Conservation (phyloP, 2,797 vertebrate genomes). For the Sebastes nivosus region DNA sequence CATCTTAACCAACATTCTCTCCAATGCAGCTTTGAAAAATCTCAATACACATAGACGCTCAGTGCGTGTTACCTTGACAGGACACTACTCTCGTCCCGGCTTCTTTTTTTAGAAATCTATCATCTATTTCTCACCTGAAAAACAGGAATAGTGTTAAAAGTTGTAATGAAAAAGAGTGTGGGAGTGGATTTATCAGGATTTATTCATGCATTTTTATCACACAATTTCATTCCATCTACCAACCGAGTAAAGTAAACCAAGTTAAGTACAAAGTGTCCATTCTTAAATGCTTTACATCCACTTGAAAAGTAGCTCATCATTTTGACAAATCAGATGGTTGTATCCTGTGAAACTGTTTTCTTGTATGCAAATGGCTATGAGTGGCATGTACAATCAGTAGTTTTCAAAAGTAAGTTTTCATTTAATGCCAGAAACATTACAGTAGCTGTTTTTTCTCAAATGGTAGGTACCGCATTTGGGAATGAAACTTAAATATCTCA, state of each 20-base stretch:
- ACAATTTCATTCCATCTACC: constrained; percentile 43
- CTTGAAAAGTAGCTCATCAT: constrained; percentile 4
- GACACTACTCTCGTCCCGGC: constrained; percentile 3
- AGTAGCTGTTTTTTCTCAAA: not conserved
- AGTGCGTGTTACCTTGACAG: constrained; percentile 24
- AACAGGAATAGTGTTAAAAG: constrained; percentile 15
- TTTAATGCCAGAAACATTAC: not conserved
- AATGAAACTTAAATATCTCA: constrained; percentile 19
- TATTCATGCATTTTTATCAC: constrained; percentile 33
- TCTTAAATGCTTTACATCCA: constrained; percentile 32
- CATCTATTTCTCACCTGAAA: constrained; percentile 12
- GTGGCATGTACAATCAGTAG: not conserved
- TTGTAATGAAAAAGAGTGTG: constrained; percentile 28
- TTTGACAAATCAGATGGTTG: not conserved
- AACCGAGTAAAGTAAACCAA: constrained; percentile 25
- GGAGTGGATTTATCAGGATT: constrained; percentile 15
- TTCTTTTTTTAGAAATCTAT: constrained; percentile 5
- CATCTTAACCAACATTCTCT: constrained; percentile 60
- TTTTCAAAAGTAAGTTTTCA: not conserved
- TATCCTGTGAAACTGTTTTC: not conserved
- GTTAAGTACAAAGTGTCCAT: constrained; percentile 25
- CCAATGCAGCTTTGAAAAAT: constrained; percentile 59
- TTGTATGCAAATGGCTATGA: not conserved
- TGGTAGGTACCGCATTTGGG: not conserved
- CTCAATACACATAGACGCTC: constrained; percentile 43